Conservation (phyloP, 2,888 invertebrate genomes). For the Netelia fuscicornis region DNA sequence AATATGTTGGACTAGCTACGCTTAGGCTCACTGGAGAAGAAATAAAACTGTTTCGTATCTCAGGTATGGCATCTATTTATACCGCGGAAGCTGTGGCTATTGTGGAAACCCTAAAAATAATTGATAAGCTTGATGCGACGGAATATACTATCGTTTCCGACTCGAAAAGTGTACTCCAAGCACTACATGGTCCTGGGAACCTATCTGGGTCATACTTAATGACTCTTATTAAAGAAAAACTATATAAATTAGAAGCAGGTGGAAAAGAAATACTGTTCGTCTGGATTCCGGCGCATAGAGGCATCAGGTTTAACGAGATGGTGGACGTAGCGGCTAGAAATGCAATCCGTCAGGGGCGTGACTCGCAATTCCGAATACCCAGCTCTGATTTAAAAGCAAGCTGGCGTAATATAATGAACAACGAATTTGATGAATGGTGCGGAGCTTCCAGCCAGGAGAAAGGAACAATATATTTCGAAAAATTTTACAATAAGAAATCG, state of each 20-base stretch:
- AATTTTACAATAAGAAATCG: background rate
- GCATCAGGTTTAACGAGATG: constrained; percentile 34
- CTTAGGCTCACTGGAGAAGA: background rate
- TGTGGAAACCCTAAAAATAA: constrained; percentile 21
- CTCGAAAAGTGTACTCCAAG: constrained; percentile 28
- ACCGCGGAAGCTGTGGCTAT: constrained; percentile 43
- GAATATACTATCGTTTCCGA: constrained; percentile 43
- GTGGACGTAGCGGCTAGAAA: constrained; percentile 37
- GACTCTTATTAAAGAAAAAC: constrained; percentile 10
- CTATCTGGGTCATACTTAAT: constrained; percentile 13
- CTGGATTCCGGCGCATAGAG: constrained; percentile 39
- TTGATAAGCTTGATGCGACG: background rate
- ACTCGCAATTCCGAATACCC: constrained; percentile 4
- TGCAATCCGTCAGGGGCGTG: background rate
- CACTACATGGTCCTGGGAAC: background rate
- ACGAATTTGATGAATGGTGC: constrained; percentile 1
- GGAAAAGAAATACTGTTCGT: constrained; percentile 27
- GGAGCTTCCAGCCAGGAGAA: background rate
- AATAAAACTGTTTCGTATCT: constrained; percentile 2
- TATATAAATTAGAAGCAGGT: constrained; percentile 1
- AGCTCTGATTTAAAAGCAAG: constrained; percentile 15
- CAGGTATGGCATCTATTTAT: constrained; percentile 36
- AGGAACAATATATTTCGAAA: background rate
- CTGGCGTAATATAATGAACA: background rate
- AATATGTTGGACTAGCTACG: constrained; percentile 37